Evolutionary conservation across 2,797 vertebrate genomes (phyloP).

Genomic region (Mormyrops boulengeri): DNA sequence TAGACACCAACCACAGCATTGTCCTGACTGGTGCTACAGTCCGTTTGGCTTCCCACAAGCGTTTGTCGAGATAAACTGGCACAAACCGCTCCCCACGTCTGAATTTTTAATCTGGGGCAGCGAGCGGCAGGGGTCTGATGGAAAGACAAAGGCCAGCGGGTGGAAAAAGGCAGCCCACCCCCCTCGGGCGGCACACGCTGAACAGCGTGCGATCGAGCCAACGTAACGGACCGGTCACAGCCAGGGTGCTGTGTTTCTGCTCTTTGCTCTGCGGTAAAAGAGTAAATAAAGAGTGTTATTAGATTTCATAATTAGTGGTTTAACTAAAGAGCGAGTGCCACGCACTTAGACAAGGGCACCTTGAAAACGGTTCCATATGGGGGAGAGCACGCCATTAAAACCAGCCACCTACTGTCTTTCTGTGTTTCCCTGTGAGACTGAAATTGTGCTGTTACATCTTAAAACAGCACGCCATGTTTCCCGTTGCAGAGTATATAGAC

Average conservation of each 20-base stretch:
- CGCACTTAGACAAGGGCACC: not conserved
- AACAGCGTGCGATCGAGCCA: not conserved
- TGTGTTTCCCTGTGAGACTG: not conserved
- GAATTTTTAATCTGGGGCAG: not conserved
- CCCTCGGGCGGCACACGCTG: not conserved
- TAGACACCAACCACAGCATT: not conserved
- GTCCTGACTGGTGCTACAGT: not conserved
- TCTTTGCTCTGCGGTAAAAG: not conserved
- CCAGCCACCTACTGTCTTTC: slow-evolving; percentile 18
- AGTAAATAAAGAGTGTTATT: slow-evolving; percentile 20
- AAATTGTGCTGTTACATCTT: not conserved
- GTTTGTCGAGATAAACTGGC: not conserved
- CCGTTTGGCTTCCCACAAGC: not conserved
- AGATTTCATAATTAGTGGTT: slow-evolving; percentile 18
- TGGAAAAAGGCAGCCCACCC: not conserved
- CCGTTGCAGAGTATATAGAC: not conserved
- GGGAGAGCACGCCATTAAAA: not conserved
- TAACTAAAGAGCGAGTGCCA: not conserved
- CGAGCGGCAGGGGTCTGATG: not conserved
- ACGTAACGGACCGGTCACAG: not conserved
- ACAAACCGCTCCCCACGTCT: not conserved
- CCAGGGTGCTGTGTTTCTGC: not conserved
- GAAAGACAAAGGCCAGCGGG: slow-evolving; percentile 4
- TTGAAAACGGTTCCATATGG: slow-evolving; percentile 25
- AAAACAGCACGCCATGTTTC: not conserved